Base-by-base conservation (phyloP, 2,888 invertebrate species). In the Stenodera caucasica region DNA sequence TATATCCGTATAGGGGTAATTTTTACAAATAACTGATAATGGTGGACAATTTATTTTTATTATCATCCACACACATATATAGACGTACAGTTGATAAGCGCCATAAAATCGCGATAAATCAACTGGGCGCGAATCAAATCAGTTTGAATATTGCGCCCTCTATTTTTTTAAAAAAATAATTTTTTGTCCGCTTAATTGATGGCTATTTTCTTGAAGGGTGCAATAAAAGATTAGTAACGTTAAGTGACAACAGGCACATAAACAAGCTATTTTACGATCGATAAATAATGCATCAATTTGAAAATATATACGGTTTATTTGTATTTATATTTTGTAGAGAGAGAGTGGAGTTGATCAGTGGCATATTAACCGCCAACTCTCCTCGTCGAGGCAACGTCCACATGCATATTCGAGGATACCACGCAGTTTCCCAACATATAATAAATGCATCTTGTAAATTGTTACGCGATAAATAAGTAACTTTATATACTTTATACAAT, bases 401-500 rank as follows among this genome's bases (percentile, higher is more conserved):
- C n/a, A n/a, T n/a, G n/a, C n/a, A n/a, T n/a, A n/a, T n/a, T n/a
- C n/a, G n/a, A n/a, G 71, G 73, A 72, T 69, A 75, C 75, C 73
- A 75, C 78, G 78, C 78, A 77, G 70, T 70, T 72, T 73, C 74
- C 37, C 37, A 15, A 40, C 37, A 29, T 29, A 76, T 79, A 79
- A 78, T 79, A 78, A 78, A 79, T 78, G 79, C 78, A 77, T 77
- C 77, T 80, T 80, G 79, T 81, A 80, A 80, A 80, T 81, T 80
- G 80, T 78, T 75, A 66, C 72, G 72, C 79, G 76, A 80, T 81
- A 81, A 81, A 81, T 80, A 80, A 79, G 79, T 79, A 78, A 80
- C 79, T 81, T 81, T 81, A 81, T 81, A 80, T 79, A 75, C 79
- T 69, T 74, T 76, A 75, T 77, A 80, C 80, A 81, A 80, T 81